Evolutionary conservation across 1,140 invertebrate species (phyloP).

Genomic region (Mya arenaria): DNA sequence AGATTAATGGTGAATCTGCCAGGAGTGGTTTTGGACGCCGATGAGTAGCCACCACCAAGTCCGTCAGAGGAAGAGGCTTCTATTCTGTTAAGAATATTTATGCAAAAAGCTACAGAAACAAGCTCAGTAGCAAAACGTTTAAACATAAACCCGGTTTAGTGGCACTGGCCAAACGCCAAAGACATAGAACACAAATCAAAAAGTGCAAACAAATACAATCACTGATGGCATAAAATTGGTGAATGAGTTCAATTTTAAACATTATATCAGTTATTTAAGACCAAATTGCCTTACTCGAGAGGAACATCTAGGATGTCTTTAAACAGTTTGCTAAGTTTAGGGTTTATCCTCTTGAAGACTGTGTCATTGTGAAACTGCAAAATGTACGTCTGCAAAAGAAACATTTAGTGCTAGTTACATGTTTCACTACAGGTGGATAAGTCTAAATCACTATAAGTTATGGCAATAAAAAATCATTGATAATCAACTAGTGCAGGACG

Average conservation of each 20-base stretch:
- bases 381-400: slow-evolving; percentile 67
- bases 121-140: too few species aligned
- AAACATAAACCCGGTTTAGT: slow-evolving; percentile 74
- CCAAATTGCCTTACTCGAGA: slow-evolving; percentile 56
- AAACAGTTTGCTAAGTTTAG: slow-evolving; percentile 64
- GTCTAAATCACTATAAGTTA: too few species aligned
- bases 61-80: slow-evolving; percentile 59
- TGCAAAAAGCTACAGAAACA: too few species aligned
- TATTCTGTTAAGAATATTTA: slow-evolving; percentile 56
- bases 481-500: too few species aligned
- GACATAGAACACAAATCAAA: slow-evolving; percentile 66
- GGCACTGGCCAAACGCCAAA: slow-evolving; percentile 72
- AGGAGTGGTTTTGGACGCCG: slow-evolving; percentile 53
- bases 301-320: slow-evolving; percentile 68
- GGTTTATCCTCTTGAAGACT: slow-evolving; percentile 74
- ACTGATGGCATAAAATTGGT: too few species aligned
- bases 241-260: too few species aligned
- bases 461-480: too few species aligned
- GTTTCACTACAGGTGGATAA: too few species aligned
- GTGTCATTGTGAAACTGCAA: slow-evolving; percentile 74
- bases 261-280: not conserved
- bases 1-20: slow-evolving; percentile 62
- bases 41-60: slow-evolving; percentile 62
- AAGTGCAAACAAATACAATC: not conserved
- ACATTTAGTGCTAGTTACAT: not conserved